These are phyloP conservation scores for Polyommatus icarus DNA, from an alignment of 2,888 invertebrate species.

Conservation along the genomic window DNA sequence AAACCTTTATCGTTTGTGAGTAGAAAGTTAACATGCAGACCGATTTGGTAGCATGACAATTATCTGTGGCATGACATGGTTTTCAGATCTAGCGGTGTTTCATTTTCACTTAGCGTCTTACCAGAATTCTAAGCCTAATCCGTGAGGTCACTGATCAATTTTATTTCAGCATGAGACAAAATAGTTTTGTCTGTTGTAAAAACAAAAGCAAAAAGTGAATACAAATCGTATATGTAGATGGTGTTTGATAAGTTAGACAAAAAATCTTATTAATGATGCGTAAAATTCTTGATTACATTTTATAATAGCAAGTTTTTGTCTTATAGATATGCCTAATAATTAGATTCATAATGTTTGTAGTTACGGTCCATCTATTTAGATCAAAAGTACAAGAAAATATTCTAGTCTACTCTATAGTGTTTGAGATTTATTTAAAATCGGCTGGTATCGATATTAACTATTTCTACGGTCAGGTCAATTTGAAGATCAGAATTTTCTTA, in stretches of 20 bases:
- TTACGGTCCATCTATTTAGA: not conserved
- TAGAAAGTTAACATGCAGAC: constrained; percentile 66
- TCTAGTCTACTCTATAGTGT: not conserved
- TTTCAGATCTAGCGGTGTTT: constrained; percentile 49
- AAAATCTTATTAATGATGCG: constrained; percentile 10
- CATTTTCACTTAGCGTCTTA: constrained; percentile 53
- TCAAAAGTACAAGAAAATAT: not conserved
- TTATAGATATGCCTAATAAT: not conserved
- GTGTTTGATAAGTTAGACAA: not conserved
- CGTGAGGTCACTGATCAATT: constrained; percentile 40
- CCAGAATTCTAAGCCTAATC: constrained; percentile 42
- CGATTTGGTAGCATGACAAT: constrained; percentile 23
- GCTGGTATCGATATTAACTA: not conserved
- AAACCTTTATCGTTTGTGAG: constrained; percentile 35
- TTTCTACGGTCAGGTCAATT: not conserved
- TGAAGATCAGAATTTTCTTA: not conserved
- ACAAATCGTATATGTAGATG: constrained; percentile 24
- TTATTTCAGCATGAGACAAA: not conserved
- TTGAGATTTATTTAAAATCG: not conserved
- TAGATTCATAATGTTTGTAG: not conserved
- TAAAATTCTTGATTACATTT: constrained; percentile 14
- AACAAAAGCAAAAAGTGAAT: constrained; percentile 10
- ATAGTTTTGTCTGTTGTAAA: not conserved
- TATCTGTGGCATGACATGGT: constrained; percentile 43
- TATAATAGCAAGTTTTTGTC: not conserved